phyloP scores from a whole-genome alignment of 2,888 invertebrate species.

The Malacosoma neustria region DNA sequence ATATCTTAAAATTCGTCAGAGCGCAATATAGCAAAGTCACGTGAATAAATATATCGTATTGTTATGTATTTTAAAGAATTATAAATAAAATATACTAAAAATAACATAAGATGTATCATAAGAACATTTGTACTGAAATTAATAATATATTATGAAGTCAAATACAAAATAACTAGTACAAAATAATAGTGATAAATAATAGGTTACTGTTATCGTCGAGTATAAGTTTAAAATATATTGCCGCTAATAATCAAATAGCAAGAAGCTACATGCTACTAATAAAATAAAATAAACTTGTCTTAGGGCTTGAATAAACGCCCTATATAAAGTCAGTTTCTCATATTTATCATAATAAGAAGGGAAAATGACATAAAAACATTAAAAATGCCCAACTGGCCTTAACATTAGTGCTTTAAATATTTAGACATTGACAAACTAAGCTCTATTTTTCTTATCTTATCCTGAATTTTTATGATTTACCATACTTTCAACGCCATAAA shows the following conservation, averaged over 20 bases:
- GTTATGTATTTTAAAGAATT: neutral
- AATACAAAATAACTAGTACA: too few relatives aligned
- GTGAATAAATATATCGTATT: neutral
- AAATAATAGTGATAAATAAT: too few relatives aligned
- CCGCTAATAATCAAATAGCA: too few relatives aligned
- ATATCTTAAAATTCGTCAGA: neutral
- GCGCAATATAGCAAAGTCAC: neutral
- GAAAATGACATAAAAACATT: conserved; percentile 7
- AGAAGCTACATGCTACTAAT: too few relatives aligned
- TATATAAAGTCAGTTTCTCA: neutral
- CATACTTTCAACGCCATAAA: neutral
- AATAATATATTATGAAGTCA: too few relatives aligned
- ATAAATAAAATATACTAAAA: too few relatives aligned
- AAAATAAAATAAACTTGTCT: too few relatives aligned
- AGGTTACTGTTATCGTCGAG: too few relatives aligned
- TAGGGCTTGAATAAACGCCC: too few relatives aligned
- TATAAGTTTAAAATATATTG: too few relatives aligned
- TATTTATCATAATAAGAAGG: neutral
- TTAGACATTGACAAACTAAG: conserved; percentile 47
- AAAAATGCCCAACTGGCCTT: conserved; percentile 49
- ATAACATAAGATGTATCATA: too few relatives aligned
- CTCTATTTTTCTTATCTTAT: conserved; percentile 6
- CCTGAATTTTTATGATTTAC: neutral
- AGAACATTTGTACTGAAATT: too few relatives aligned
- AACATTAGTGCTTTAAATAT: conserved; percentile 17